Evolutionary conservation across 2,888 invertebrate species (phyloP).

Genomic region (Hypomecis punctinalis): DNA sequence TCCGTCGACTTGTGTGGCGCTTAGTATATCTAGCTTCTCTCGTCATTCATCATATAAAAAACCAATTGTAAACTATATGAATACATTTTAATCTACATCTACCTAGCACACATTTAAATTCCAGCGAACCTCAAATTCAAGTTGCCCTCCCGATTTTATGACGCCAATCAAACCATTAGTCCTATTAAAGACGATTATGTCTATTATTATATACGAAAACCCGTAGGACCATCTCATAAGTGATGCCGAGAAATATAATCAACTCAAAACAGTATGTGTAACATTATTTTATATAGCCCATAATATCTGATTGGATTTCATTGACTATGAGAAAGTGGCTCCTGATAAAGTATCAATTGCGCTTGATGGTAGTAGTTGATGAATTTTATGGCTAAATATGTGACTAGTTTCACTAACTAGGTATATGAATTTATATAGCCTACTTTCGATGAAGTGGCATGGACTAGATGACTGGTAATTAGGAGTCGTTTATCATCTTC

Average conservation of each 20-base stretch:
- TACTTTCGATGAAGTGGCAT: background rate
- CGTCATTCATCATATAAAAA: too few relatives aligned
- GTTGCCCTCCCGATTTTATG: slow-evolving; percentile 63
- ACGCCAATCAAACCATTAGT: slow-evolving; percentile 72
- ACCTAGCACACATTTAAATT: slow-evolving; percentile 16
- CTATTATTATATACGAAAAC: slow-evolving; percentile 63
- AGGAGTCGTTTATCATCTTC: background rate
- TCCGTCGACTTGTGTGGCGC: too few relatives aligned
- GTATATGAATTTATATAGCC: slow-evolving; percentile 11
- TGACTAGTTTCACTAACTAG: slow-evolving; percentile 23
- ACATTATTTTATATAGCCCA: slow-evolving; percentile 31
- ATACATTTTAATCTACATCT: background rate
- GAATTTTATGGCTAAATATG: slow-evolving; percentile 23
- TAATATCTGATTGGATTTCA: slow-evolving; percentile 32
- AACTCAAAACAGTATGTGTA: slow-evolving; percentile 34
- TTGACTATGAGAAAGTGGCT: slow-evolving; percentile 28
- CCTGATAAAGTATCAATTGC: slow-evolving; percentile 28
- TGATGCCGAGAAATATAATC: slow-evolving; percentile 53
- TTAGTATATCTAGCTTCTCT: too few relatives aligned
- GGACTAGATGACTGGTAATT: background rate
- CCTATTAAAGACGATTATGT: slow-evolving; percentile 71
- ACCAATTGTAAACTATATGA: too few relatives aligned
- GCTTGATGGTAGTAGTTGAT: slow-evolving; percentile 18
- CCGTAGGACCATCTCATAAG: slow-evolving; percentile 56
- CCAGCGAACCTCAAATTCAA: slow-evolving; percentile 20